Evolutionary conservation across 2,888 invertebrate genomes (phyloP).

Genomic region (Eustalomyia histrio): DNA sequence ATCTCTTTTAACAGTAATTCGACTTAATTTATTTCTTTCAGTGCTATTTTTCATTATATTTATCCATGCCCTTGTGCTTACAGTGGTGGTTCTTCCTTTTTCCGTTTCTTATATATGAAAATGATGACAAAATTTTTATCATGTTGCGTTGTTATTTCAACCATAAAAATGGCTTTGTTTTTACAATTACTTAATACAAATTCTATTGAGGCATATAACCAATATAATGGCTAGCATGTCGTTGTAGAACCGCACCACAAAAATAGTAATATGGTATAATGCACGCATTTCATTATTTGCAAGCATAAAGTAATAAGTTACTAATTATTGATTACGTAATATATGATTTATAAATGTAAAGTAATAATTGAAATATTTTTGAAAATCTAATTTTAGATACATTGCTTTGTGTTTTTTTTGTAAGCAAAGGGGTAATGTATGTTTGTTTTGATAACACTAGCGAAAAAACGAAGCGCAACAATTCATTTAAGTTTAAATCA

Average conservation of each 20-base stretch:
- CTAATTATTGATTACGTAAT: too few relatives aligned
- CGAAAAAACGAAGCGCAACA: too few relatives aligned
- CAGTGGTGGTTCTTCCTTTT: slow-evolving; percentile 21
- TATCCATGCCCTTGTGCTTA: slow-evolving; percentile 11
- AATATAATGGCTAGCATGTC: slow-evolving; percentile 30
- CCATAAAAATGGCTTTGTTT: slow-evolving; percentile 54
- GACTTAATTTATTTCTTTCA: background rate
- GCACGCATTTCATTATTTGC: too few relatives aligned
- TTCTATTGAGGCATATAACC: slow-evolving; percentile 53
- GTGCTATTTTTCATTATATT: background rate
- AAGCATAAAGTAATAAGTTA: too few relatives aligned
- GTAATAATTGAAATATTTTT: too few relatives aligned
- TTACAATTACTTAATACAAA: slow-evolving; percentile 59
- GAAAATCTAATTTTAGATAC: too few relatives aligned
- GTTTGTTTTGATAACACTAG: too few relatives aligned
- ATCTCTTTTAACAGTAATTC: background rate
- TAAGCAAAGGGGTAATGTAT: too few relatives aligned
- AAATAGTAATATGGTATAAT: too few relatives aligned
- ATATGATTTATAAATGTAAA: too few relatives aligned
- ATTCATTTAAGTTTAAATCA: too few relatives aligned
- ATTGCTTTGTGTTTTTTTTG: too few relatives aligned
- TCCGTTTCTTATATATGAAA: background rate
- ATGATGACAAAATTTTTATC: slow-evolving; percentile 37
- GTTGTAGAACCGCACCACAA: slow-evolving; percentile 9
- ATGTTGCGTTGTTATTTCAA: slow-evolving; percentile 33